Conservation (phyloP, 2,888 invertebrate genomes). For the Diplazon laetatorius region DNA sequence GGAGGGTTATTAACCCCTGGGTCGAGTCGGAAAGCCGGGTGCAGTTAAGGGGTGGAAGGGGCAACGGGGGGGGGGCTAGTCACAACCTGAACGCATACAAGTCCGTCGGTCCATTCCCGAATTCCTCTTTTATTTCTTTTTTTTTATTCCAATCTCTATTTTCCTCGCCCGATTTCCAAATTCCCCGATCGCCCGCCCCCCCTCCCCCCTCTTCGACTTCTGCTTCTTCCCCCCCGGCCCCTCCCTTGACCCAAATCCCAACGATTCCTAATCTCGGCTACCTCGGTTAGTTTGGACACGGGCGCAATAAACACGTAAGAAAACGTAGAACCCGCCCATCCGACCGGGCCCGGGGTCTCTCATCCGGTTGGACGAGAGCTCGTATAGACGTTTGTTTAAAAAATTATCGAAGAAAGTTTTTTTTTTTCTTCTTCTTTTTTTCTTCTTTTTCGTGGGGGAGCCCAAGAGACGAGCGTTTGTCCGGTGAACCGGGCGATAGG, state of each 20-base stretch:
- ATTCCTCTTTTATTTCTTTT: too few species aligned
- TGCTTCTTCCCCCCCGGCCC: too few species aligned
- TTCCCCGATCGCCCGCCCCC: too few species aligned
- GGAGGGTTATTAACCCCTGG: background rate
- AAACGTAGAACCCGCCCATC: slow-evolving; percentile 65
- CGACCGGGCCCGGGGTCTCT: slow-evolving; percentile 40
- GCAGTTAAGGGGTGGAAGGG: too few species aligned
- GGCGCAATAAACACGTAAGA: slow-evolving; percentile 25
- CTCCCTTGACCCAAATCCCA: slow-evolving; percentile 65
- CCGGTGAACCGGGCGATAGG: slow-evolving; percentile 31
- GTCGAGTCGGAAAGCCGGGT: too few species aligned
- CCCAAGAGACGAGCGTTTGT: slow-evolving; percentile 53
- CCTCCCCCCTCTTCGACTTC: too few species aligned
- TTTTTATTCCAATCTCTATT: background rate
- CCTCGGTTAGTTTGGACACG: slow-evolving; percentile 13
- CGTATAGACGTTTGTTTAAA: slow-evolving; percentile 78
- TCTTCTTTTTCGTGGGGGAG: slow-evolving; percentile 71
- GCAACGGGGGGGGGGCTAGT: too few species aligned
- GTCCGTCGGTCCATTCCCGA: slow-evolving; percentile 38
- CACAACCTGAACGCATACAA: slow-evolving; percentile 22
- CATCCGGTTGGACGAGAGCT: slow-evolving; percentile 26
- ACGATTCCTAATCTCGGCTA: slow-evolving; percentile 52
- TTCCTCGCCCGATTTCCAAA: background rate
- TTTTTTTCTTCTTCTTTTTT: too few species aligned
- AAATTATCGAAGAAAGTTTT: slow-evolving; percentile 81